These are phyloP conservation scores for Halictus ligatus DNA, from an alignment of 2,888 invertebrate species.

Conservation along the genomic window DNA sequence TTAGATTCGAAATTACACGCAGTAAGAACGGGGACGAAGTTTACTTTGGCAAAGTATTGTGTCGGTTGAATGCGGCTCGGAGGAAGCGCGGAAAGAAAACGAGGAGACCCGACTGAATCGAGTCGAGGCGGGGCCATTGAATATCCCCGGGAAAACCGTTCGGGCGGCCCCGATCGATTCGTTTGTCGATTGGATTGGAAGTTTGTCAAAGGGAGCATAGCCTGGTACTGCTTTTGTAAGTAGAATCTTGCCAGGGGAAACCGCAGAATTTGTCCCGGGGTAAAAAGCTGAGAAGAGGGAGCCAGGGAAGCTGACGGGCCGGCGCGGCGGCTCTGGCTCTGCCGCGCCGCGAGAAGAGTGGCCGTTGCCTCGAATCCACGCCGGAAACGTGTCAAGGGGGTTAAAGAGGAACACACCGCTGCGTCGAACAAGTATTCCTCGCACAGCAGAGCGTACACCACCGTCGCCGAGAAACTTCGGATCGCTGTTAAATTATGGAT, in stretches of 20 bases:
- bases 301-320: background rate
- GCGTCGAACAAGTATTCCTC: slow-evolving; percentile 50
- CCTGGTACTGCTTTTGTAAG: slow-evolving; percentile 50
- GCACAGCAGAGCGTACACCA: background rate
- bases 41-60: slow-evolving; percentile 42
- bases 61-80: slow-evolving; percentile 5
- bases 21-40: slow-evolving; percentile 25
- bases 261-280: slow-evolving; percentile 53
- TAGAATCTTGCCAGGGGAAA: slow-evolving; percentile 43
- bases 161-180: slow-evolving; percentile 49
- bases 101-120: slow-evolving; percentile 35
- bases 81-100: slow-evolving; percentile 38
- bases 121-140: slow-evolving; percentile 47
- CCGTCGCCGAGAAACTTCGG: slow-evolving; percentile 55
- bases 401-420: slow-evolving; percentile 65
- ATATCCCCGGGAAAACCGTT: slow-evolving; percentile 26
- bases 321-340: too few species aligned
- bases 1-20: slow-evolving; percentile 46
- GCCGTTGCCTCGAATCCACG: slow-evolving; percentile 53
- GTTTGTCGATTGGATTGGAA: slow-evolving; percentile 64
- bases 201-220: slow-evolving; percentile 60
- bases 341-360: slow-evolving; percentile 31
- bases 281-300: slow-evolving; percentile 43
- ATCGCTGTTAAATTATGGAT: slow-evolving; percentile 68
- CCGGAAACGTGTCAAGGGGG: slow-evolving; percentile 67